Conservation (phyloP, 2,888 invertebrate species). For the Seira sanloemensis region DNA sequence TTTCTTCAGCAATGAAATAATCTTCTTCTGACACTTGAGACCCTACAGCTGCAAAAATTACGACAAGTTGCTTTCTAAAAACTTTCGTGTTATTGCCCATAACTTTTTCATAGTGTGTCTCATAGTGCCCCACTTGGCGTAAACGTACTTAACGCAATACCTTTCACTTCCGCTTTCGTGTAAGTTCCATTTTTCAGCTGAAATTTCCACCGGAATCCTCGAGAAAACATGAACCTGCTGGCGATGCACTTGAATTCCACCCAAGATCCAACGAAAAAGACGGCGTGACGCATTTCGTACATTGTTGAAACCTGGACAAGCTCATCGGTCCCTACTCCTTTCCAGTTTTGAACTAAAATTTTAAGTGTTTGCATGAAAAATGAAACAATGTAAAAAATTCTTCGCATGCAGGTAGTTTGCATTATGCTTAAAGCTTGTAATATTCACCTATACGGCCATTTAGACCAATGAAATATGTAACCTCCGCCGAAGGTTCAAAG, state of each 20-base stretch:
- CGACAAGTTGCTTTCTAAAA: too few relatives aligned
- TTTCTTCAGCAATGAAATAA: constrained; percentile 45
- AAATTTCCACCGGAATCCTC: constrained; percentile 61
- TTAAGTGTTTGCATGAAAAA: too few relatives aligned
- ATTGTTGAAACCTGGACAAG: constrained; percentile 29
- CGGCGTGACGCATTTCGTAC: constrained; percentile 21
- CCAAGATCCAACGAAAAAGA: constrained; percentile 61
- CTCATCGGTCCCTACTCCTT: constrained; percentile 27
- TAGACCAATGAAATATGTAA: constrained; percentile 60
- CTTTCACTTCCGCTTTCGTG: constrained; percentile 42
- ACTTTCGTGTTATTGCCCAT: too few relatives aligned
- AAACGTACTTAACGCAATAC: too few relatives aligned
- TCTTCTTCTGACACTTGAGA: constrained; percentile 45
- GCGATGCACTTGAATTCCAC: constrained; percentile 53
- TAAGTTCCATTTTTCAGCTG: constrained; percentile 57
- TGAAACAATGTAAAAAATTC: too few relatives aligned
- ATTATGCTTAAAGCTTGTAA: too few relatives aligned
- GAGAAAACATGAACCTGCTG: constrained; percentile 54
- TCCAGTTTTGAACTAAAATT: constrained; percentile 60
- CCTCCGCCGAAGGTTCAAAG: constrained; percentile 36
- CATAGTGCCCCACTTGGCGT: too few relatives aligned
- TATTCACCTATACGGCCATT: constrained; percentile 33
- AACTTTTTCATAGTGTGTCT: too few relatives aligned
- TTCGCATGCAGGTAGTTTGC: too few relatives aligned
- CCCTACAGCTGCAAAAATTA: constrained; percentile 16